These are phyloP conservation scores for Metacarcinus magister DNA, from an alignment of 2,888 invertebrate species.

Conservation along the genomic window DNA sequence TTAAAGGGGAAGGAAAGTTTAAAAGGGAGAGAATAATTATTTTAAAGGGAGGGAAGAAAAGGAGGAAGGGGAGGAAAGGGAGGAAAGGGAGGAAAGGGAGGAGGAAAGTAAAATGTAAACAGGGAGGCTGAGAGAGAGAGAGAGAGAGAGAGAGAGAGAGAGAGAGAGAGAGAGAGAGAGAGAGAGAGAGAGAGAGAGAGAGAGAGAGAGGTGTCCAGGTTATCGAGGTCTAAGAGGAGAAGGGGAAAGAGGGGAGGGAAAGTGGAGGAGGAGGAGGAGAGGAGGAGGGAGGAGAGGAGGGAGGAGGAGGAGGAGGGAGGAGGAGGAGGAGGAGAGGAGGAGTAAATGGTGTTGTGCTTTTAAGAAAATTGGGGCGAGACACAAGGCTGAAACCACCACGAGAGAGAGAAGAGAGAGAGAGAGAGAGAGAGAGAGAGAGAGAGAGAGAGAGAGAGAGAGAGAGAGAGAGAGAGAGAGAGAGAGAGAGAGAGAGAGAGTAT, in stretches of 20 bases:
- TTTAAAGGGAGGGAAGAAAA: not conserved
- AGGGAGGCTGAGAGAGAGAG: not conserved
- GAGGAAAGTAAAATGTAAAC: not conserved
- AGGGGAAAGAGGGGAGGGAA: conserved; percentile 42
- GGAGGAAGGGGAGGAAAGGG: not conserved
- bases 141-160: conserved; percentile 55
- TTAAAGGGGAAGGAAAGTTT: conserved; percentile 10
- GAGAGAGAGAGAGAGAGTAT: conserved; percentile 16
- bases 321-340: not conserved
- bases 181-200: conserved; percentile 66
- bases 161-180: conserved; percentile 50
- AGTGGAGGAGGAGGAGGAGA: conserved; percentile 12
- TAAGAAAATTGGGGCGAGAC: conserved; percentile 75
- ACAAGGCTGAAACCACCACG: conserved; percentile 57
- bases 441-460: conserved; percentile 35
- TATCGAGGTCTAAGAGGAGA: not conserved
- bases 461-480: conserved; percentile 29
- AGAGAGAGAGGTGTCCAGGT: not conserved
- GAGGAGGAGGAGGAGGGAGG: not conserved
- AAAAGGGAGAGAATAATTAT: not conserved
- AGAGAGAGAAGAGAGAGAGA: conserved; percentile 60
- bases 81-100: conserved; percentile 36
- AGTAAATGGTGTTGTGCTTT: conserved; percentile 73
- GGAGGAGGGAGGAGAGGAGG: not conserved
- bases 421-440: conserved; percentile 48